Conservation (phyloP, 2,113 vertebrate species). For the Istiophorus platypterus region DNA sequence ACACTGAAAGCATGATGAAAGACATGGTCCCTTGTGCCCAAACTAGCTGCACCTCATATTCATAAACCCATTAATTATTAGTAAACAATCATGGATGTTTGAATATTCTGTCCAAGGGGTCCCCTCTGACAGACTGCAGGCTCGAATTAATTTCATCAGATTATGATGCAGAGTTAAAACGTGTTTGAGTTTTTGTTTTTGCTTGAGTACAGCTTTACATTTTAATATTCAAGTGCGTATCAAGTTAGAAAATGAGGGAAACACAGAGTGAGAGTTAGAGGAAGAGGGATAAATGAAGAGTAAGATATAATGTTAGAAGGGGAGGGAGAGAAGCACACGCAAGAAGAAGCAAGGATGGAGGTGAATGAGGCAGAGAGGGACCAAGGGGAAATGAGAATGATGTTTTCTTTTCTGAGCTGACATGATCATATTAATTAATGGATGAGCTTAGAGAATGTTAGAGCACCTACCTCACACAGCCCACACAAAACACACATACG, state of each 20-base stretch:
- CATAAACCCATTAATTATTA: conserved; percentile 71
- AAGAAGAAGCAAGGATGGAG: conserved; percentile 4
- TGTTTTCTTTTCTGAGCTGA: conserved; percentile 71
- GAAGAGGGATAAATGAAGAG: background rate
- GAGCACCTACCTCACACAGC: conserved; percentile 47
- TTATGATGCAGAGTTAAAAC: background rate
- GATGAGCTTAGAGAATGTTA: conserved; percentile 68
- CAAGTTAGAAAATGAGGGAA: background rate
- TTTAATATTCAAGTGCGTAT: conserved; percentile 29
- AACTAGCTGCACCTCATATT: conserved; percentile 51
- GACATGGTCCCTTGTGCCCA: conserved; percentile 16
- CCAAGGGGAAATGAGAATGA: conserved; percentile 55
- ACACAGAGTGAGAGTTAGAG: background rate
- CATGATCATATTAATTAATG: conserved; percentile 76
- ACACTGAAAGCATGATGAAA: conserved; percentile 36
- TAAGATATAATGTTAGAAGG: conserved; percentile 9
- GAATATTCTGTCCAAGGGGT: conserved; percentile 32
- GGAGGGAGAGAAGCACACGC: background rate
- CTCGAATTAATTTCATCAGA: conserved; percentile 5
- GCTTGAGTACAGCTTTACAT: background rate
- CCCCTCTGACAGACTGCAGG: conserved; percentile 15
- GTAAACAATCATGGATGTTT: conserved; percentile 40
- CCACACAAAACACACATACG: conserved; percentile 29
- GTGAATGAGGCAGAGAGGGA: conserved; percentile 25
- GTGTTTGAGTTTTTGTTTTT: conserved; percentile 14